Percentiles rank a stretch among this genome's conserved stretches.
These are phyloP conservation scores for Caenorhabditis afra DNA, from an alignment of 2,888 invertebrate species.

Conservation along the genomic window DNA sequence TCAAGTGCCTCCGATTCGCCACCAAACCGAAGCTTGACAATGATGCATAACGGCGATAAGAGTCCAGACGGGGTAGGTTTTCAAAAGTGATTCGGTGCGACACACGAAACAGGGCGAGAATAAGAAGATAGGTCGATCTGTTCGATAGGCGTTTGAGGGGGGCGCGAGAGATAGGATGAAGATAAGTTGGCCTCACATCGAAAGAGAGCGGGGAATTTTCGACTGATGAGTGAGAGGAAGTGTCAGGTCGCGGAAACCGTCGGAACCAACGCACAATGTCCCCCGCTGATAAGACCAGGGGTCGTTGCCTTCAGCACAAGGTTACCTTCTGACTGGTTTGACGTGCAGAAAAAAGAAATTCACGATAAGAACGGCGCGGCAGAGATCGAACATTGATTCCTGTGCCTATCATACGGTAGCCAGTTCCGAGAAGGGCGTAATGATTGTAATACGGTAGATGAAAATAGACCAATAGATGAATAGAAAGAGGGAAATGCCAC, in stretches of 20 bases:
- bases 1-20: slow-evolving; percentile 66
- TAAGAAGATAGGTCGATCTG: not conserved
- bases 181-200: not conserved
- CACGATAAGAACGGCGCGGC: not conserved
- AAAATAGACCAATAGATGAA: not conserved
- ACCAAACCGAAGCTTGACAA: slow-evolving; percentile 56
- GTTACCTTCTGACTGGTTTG: too few relatives aligned
- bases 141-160: slow-evolving; percentile 6
- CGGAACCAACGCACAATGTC: too few relatives aligned
- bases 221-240: too few relatives aligned
- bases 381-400: too few relatives aligned
- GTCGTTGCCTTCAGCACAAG: too few relatives aligned
- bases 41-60: slow-evolving; percentile 61
- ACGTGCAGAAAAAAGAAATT: too few relatives aligned
- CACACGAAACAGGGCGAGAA: too few relatives aligned
- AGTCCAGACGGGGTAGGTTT: slow-evolving; percentile 64
- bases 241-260: too few relatives aligned
- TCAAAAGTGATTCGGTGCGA: not conserved
- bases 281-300: too few relatives aligned
- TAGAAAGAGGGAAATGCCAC: not conserved
- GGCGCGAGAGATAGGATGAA: slow-evolving; percentile 12
- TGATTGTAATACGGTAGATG: not conserved
- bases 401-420: too few relatives aligned
- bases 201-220: not conserved
- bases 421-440: too few relatives aligned